Percentiles rank a stretch among this genome's conserved stretches.
These are phyloP conservation scores for Pelobates cultripes DNA, from an alignment of 2,797 vertebrate species.

Conservation along the genomic window DNA sequence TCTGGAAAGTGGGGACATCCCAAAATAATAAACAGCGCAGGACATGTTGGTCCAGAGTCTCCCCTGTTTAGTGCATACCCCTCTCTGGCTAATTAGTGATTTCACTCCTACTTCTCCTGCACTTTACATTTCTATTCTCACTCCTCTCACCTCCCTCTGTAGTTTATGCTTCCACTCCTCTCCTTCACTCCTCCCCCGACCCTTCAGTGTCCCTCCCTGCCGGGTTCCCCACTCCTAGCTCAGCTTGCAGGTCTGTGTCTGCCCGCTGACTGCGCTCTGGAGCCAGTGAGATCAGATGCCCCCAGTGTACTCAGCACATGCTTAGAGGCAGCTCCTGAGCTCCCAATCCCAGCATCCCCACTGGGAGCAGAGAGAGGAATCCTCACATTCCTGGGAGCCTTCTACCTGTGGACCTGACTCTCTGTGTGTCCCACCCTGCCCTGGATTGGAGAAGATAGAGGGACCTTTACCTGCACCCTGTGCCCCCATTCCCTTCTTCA, in stretches of 20 bases:
- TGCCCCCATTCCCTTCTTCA: slow-evolving; percentile 27
- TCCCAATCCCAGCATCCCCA: slow-evolving; percentile 47
- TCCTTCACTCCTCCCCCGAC: slow-evolving; percentile 39
- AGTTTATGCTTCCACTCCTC: slow-evolving; percentile 6
- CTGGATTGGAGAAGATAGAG: slow-evolving; percentile 14
- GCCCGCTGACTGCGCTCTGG: slow-evolving; percentile 34
- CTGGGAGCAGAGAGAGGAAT: slow-evolving; percentile 27
- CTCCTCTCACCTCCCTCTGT: slow-evolving; percentile 39
- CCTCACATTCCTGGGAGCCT: slow-evolving; percentile 39
- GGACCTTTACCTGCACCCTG: slow-evolving; percentile 8
- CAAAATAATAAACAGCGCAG: neutral
- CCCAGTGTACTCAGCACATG: slow-evolving; percentile 10
- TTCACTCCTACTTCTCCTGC: neutral
- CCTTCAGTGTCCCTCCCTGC: slow-evolving; percentile 34
- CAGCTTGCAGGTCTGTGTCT: slow-evolving; percentile 26
- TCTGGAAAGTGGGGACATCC: neutral
- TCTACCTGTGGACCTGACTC: slow-evolving; percentile 42
- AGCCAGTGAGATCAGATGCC: neutral
- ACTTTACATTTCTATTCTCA: slow-evolving; percentile 16
- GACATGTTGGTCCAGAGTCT: neutral
- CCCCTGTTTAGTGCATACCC: too few species aligned
- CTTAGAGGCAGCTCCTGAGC: slow-evolving; percentile 39
- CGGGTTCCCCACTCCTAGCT: slow-evolving; percentile 28
- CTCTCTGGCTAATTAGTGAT: neutral
- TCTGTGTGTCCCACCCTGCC: slow-evolving; percentile 34